Evolutionary conservation across 2,113 vertebrate species (phyloP).

Genomic region (Ptilorrhoa leucosticta): DNA sequence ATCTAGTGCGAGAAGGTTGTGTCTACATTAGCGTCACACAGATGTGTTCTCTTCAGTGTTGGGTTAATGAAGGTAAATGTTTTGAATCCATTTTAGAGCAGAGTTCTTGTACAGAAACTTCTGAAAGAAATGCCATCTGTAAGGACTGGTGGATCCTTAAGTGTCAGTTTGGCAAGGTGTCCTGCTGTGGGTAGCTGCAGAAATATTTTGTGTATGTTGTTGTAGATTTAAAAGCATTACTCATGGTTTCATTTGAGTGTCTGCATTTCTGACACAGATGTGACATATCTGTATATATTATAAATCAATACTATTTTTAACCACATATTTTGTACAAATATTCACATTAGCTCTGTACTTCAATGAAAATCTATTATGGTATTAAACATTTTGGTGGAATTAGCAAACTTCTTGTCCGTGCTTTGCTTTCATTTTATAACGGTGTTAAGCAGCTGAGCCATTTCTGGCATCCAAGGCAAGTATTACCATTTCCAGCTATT

Average conservation of each 20-base stretch:
- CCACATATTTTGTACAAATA: conserved; percentile 78
- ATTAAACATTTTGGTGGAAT: conserved; percentile 74
- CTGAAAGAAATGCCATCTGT: background rate
- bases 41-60: conserved; percentile 8
- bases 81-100: conserved; percentile 25
- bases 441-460: background rate
- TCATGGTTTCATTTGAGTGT: conserved; percentile 57
- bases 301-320: conserved; percentile 77
- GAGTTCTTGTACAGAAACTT: conserved; percentile 6
- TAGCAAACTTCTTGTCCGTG: background rate
- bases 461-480: background rate
- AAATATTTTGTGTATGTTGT: conserved; percentile 59
- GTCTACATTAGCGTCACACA: background rate
- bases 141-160: background rate
- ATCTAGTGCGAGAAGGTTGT: background rate
- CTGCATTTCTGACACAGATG: conserved; percentile 67
- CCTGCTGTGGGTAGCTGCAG: conserved; percentile 58
- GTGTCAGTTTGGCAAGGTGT: conserved; percentile 47
- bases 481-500: background rate
- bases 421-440: background rate
- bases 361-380: conserved; percentile 70
- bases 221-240: conserved; percentile 56
- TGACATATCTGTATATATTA: conserved; percentile 79
- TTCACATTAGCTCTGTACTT: conserved; percentile 75
- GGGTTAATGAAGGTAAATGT: conserved; percentile 19